Conservation (phyloP, 2,888 invertebrate species). For the Lumbricus terrestris region DNA sequence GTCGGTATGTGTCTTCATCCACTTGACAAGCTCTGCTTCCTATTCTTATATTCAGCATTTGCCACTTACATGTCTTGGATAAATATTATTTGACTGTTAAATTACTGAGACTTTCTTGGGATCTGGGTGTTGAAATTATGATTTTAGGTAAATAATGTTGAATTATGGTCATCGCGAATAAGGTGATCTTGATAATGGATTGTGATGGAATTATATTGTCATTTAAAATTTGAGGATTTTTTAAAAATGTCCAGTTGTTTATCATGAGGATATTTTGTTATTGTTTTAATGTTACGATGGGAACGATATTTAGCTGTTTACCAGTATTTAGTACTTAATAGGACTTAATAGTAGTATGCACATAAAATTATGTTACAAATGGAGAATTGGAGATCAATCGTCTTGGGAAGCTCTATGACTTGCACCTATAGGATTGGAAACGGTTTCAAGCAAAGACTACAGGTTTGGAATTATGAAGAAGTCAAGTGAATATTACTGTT, state of each 20-base stretch:
- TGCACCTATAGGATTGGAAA: not conserved
- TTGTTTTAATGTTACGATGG: not conserved
- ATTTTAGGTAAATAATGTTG: not conserved
- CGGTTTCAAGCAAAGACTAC: not conserved
- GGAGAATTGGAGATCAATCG: too few relatives aligned
- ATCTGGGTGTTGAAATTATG: not conserved
- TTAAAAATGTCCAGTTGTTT: not conserved
- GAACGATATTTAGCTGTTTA: not conserved
- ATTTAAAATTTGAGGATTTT: not conserved
- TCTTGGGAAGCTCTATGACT: not conserved
- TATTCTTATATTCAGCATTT: not conserved
- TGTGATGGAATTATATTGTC: too few relatives aligned
- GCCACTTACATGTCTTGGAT: not conserved
- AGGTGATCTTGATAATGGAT: too few relatives aligned
- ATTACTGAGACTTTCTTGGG: not conserved
- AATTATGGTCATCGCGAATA: not conserved
- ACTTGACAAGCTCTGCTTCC: too few relatives aligned
- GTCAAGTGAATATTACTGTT: not conserved
- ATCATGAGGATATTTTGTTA: not conserved
- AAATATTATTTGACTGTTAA: not conserved
- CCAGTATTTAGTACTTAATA: not conserved
- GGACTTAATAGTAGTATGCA: not conserved
- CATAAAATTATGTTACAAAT: not conserved
- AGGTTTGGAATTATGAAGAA: not conserved
- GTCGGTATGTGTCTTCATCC: constrained; percentile 44